phyloP scores from a whole-genome alignment of 2,888 invertebrate species.

The Agrotis ipsilon region DNA sequence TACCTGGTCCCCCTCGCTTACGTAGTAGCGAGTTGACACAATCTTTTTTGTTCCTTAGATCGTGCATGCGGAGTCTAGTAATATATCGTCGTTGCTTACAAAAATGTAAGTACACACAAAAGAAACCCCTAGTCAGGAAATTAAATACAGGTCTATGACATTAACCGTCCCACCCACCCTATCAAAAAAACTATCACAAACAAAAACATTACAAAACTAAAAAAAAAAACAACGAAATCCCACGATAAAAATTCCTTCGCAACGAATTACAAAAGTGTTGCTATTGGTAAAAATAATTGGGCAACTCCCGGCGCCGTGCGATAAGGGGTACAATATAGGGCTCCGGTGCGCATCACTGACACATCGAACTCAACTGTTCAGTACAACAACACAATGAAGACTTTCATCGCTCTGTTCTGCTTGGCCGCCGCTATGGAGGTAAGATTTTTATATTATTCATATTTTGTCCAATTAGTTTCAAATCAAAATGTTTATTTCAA shows the following conservation, averaged over 20 bases:
- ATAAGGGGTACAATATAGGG: slow-evolving; percentile 66
- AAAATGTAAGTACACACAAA: no score
- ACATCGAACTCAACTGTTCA: slow-evolving; percentile 42
- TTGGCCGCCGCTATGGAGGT: slow-evolving; percentile 51
- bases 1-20: no score
- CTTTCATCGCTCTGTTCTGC: slow-evolving; percentile 34
- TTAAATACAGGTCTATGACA: no score
- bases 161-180: not conserved
- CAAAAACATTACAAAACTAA: slow-evolving; percentile 19
- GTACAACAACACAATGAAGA: slow-evolving; percentile 48
- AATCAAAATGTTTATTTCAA: no score
- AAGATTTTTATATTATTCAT: not conserved
- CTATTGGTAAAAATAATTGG: slow-evolving; percentile 11
- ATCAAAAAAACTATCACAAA: slow-evolving; percentile 25
- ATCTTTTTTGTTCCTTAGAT: no score
- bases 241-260: slow-evolving; percentile 16
- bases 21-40: no score
- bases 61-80: no score
- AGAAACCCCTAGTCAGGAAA: no score
- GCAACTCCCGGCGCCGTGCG: slow-evolving; percentile 22
- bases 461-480: no score
- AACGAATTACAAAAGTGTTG: slow-evolving; percentile 15
- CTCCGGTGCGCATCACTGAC: slow-evolving; percentile 1
- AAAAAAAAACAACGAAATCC: slow-evolving; percentile 18
- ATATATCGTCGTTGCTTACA: no score